Evolutionary conservation across 1,140 invertebrate genomes (phyloP), one percentile per base, ranked within the genome.

Genomic region (Liolophura sinensis): DNA sequence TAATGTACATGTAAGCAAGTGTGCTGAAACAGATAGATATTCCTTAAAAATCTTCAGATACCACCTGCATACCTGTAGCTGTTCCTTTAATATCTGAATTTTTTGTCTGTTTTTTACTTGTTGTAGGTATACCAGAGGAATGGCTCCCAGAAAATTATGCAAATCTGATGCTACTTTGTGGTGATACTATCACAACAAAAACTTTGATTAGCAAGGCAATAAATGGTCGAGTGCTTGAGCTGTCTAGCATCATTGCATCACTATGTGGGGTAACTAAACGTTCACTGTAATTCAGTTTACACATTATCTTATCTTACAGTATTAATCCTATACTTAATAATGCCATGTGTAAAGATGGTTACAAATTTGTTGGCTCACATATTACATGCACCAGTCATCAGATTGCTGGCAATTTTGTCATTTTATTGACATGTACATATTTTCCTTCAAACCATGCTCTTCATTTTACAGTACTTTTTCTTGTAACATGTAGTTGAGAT

Each of bases 131-230:
- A n/a, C 83, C 83, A 52, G 82, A 83, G 57, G 80, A 82, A 68
- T 84, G 83, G 83, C 60, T 81, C 22, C 72, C 78, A 50, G 81
- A 83, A 62, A 84, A 84, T 68, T 72, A 81, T 48, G 79, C 83
- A 47, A 74, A 74, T 50, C 67, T 84, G 22, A 50, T 84, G 24
- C 75, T 82, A 24, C 66, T 80, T 3, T 82, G 81, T 73, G 81
- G 83, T 18, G 78, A 83, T 64, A 62, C 64, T 3, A 80, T 84
- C 25, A 79, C 82, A 16, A 71, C 78, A 22, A 83, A 79, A 62
- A 70, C 81, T 66, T 67, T 84, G n/a, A 69, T 73, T 20, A 84
- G 79, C 67, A 84, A 83, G 67, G 82, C 81, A 50, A 83, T 83
- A 40, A 83, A 84, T 73, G 81, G 81, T 15, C 71, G 80, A 59